Base-by-base conservation (phyloP, 2,113 vertebrate genomes). In the Gambusia holbrooki region DNA sequence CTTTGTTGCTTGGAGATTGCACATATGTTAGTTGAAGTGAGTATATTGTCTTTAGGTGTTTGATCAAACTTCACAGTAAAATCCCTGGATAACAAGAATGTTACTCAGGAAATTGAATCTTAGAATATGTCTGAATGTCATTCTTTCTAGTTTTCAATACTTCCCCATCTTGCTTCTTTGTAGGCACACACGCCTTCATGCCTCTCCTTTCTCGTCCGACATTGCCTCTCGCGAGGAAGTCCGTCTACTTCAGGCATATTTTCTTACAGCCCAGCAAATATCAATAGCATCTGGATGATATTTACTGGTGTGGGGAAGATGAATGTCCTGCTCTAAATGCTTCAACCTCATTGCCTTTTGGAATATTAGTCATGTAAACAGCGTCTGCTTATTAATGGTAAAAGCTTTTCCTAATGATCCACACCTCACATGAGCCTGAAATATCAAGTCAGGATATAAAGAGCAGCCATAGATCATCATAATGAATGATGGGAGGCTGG, bases 361-460 rank as follows among this genome's bases (percentile, higher is more conserved):
- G 80, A 90, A 76, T 88, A 92, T 93, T 93, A 88, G 79, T 92
- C 89, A 90, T 92, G 91, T 91, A 93, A 94, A 93, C 88, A 90
- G 86, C 84, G 76, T 85, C 84, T 82, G 87, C 77, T 93, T 93
- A 91, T 92, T 92, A 93, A 93, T 93, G 91, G 87, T 87, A 88
- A 93, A 93, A 92, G 90, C 89, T 92, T 88, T 90, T 87, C 82
- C 90, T 93, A 93, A 93, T 94, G 92, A 93, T 87, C 87, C 89
- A 89, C 80, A 89, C 85, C 91, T 91, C 88, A 79, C 90, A 90
- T 88, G 90, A 88, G 89, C 86, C 89, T 92, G 91, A 93, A 93
- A 91, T 93, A 91, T 90, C 91, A 92, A 90, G 89, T 88, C 90
- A 85, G 90, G 86, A 66, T 69, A 87, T 90, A 92, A 92, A 92